Base-by-base conservation (phyloP, 2,888 invertebrate species). In the Microchrysa polita region DNA sequence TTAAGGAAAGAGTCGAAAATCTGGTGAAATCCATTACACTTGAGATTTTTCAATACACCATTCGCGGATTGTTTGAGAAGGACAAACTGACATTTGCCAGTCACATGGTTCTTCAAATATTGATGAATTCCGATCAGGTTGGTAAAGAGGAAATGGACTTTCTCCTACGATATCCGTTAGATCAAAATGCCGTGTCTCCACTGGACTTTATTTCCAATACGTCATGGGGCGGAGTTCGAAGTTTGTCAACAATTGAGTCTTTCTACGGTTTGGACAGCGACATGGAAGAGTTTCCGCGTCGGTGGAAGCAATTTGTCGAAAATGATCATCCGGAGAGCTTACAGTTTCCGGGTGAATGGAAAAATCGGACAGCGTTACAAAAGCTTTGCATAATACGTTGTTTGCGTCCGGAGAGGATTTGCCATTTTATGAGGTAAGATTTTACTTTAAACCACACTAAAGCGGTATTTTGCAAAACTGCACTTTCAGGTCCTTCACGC, bases 331-430 rank as follows among this genome's bases (percentile, higher is more conserved):
- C 97, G 0, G 97, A 98, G 83, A 90, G 92, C 79, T 97, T 97
- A 82, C 95, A 94, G 82, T 89, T 97, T 79, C 97, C 97, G 0
- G 96, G 96, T 74, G 98, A 98, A 80, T 98, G 97, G 97, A 98
- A 97, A 82, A 95, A 93, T 82, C 96, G 95, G 82, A 88, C 91
- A 0, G 87, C 93, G 0, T 84, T 97, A 59, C 97, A 97, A 83
- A 90, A 93, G 77, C 86, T 98, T 2, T 97, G 97, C 81, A 97
- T 98, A 82, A 91, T 98, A 90, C 87, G 97, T 74, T 94, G 95
- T 0, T 85, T 97, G 67, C 87, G 98, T 27, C 93, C 97, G 0
- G 98, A 98, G 85, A 89, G 98, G 78, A 96, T 98, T 93, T 94
- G 95, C 0, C 96, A 97, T 80, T 97, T 97, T 14, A 90, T 96